These are phyloP conservation scores for Oreohelix idahoensis DNA, from an alignment of 1,140 invertebrate species.

Conservation along the genomic window DNA sequence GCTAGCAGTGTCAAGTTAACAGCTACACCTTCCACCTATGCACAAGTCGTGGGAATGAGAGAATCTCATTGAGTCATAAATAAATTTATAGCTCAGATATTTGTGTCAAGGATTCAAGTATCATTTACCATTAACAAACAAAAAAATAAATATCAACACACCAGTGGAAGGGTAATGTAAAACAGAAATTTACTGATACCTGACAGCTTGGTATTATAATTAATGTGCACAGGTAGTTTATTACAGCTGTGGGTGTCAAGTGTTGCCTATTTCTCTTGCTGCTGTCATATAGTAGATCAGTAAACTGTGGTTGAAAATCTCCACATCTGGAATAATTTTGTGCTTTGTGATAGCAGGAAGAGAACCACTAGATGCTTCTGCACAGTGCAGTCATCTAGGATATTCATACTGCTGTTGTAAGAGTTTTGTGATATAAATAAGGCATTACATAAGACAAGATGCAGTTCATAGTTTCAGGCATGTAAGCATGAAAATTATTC, in stretches of 20 bases:
- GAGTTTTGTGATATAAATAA: too few species aligned
- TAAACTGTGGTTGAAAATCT: background rate
- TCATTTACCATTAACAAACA: background rate
- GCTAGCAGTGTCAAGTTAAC: conserved; percentile 10
- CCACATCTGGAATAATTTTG: background rate
- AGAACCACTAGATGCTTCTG: too few species aligned
- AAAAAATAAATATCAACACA: too few species aligned
- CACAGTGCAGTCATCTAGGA: too few species aligned
- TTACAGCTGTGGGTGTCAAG: background rate
- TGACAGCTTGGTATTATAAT: background rate
- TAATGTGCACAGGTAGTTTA: background rate
- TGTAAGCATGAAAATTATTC: too few species aligned
- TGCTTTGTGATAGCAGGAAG: too few species aligned
- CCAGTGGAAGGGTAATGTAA: background rate
- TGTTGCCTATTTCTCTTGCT: too few species aligned
- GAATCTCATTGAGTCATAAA: background rate
- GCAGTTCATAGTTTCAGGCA: too few species aligned
- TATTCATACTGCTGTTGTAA: too few species aligned
- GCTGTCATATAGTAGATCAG: background rate
- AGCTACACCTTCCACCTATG: conserved; percentile 31
- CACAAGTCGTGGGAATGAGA: conserved; percentile 35
- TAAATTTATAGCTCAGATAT: background rate
- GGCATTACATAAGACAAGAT: too few species aligned
- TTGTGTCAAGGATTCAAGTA: background rate
- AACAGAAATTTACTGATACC: background rate